Evolutionary conservation across 2,888 invertebrate species (phyloP).

Genomic region (Periphyllus acericola): DNA sequence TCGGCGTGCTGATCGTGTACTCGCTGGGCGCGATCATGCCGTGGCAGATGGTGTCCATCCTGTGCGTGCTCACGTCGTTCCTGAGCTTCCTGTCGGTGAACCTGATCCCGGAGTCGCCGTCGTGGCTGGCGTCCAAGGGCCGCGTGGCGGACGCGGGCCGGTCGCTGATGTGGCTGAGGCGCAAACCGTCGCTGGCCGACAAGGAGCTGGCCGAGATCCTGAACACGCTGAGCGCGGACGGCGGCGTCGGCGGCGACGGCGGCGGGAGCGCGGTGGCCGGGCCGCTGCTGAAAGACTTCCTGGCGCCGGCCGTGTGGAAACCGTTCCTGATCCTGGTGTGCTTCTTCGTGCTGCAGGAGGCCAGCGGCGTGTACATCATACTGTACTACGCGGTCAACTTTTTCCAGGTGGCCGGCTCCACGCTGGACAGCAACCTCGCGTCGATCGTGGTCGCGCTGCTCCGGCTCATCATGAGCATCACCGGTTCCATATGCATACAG

Average conservation of each 20-base stretch:
- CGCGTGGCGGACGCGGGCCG: conserved; percentile 73
- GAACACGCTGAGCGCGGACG: conserved; percentile 44
- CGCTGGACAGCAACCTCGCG: conserved; percentile 75
- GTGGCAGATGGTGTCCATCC: conserved; percentile 71
- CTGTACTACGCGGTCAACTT: conserved; percentile 79
- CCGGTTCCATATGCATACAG: conserved; percentile 76
- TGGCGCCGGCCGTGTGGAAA: conserved; percentile 71
- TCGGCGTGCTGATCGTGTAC: conserved; percentile 78
- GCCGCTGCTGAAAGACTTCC: conserved; percentile 19
- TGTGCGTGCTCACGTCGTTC: conserved; percentile 73
- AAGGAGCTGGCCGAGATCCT: conserved; percentile 71
- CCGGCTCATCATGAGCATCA: conserved; percentile 71
- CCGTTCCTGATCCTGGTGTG: conserved; percentile 75
- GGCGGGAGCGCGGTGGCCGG: not conserved
- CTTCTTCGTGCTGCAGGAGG: conserved; percentile 78
- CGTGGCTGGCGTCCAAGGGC: conserved; percentile 75
- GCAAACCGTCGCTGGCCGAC: conserved; percentile 74
- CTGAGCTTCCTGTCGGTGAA: conserved; percentile 73
- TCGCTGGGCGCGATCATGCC: conserved; percentile 75
- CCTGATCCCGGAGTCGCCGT: conserved; percentile 77
- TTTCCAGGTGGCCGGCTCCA: conserved; percentile 76
- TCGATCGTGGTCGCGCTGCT: conserved; percentile 78
- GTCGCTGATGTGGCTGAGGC: conserved; percentile 75
- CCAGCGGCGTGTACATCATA: conserved; percentile 79
- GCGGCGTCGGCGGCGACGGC: conserved; percentile 15